These are phyloP conservation scores for Bhutanitis thaidina DNA, from an alignment of 2,888 invertebrate species.

Conservation along the genomic window DNA sequence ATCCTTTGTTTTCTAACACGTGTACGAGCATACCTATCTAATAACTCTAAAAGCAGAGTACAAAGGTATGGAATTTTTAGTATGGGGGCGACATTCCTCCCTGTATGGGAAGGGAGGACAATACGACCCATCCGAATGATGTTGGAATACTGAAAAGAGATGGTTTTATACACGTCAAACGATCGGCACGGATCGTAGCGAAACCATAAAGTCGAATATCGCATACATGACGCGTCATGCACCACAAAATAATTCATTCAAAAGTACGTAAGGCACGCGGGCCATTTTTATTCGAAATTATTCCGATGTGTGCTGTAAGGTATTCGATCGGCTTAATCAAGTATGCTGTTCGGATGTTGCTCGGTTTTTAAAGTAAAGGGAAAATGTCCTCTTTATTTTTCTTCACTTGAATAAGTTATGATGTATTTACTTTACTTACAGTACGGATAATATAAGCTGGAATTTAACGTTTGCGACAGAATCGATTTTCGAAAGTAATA, in stretches of 20 bases:
- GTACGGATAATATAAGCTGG: too few relatives aligned
- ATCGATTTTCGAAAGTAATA: too few relatives aligned
- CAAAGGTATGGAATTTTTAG: constrained; percentile 18
- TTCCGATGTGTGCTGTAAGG: constrained; percentile 8
- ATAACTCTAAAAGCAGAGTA: constrained; percentile 13
- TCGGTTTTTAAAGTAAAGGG: not conserved
- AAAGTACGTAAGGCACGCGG: constrained; percentile 13
- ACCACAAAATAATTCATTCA: constrained; percentile 8
- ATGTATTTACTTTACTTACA: too few relatives aligned
- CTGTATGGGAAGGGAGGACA: constrained; percentile 10
- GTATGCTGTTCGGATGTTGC: constrained; percentile 5
- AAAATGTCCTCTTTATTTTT: not conserved
- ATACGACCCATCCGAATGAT: constrained; percentile 5
- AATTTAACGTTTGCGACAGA: too few relatives aligned
- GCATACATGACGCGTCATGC: constrained; percentile 5
- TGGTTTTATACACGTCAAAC: constrained; percentile 3
- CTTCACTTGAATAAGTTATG: too few relatives aligned
- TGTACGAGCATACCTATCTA: constrained; percentile 15
- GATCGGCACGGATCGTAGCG: not conserved
- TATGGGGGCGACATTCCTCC: constrained; percentile 8
- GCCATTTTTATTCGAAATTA: constrained; percentile 15
- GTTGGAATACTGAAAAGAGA: constrained; percentile 14
- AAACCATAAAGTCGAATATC: constrained; percentile 13
- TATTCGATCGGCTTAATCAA: constrained; percentile 5
- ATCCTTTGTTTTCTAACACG: constrained; percentile 14